These are phyloP conservation scores for Iphiclides podalirius DNA, from an alignment of 2,888 invertebrate genomes.

Conservation along the genomic window DNA sequence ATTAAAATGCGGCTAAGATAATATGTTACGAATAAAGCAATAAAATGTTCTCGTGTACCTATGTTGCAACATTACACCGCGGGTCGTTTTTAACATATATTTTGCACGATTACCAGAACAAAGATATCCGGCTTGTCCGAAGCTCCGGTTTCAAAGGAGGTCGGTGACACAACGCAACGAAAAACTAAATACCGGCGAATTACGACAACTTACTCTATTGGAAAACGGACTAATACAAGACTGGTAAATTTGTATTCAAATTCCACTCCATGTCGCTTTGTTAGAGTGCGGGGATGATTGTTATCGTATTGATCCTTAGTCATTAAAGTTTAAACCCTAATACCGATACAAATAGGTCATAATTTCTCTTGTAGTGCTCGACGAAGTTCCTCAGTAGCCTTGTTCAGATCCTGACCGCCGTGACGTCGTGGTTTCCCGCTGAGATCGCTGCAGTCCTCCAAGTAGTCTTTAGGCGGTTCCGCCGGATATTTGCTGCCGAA, in stretches of 20 bases:
- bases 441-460: conserved; percentile 81
- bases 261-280: no score
- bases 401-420: conserved; percentile 79
- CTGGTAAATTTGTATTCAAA: no score
- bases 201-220: no score
- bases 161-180: background rate
- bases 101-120: background rate
- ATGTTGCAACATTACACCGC: no score
- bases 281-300: no score
- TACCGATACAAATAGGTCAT: conserved; percentile 60
- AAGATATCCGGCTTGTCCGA: background rate
- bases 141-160: no score
- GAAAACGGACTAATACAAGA: no score
- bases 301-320: background rate
- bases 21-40: no score
- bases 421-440: conserved; percentile 72
- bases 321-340: conserved; percentile 6
- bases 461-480: conserved; percentile 90
- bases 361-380: conserved; percentile 88
- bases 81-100: background rate
- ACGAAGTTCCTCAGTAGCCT: conserved; percentile 88
- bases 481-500: conserved; percentile 85
- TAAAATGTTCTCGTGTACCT: no score
- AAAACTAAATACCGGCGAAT: background rate
- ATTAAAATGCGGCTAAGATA: no score